Evolutionary conservation across 2,113 vertebrate genomes (phyloP).

Genomic region (Ochotona curzoniae): DNA sequence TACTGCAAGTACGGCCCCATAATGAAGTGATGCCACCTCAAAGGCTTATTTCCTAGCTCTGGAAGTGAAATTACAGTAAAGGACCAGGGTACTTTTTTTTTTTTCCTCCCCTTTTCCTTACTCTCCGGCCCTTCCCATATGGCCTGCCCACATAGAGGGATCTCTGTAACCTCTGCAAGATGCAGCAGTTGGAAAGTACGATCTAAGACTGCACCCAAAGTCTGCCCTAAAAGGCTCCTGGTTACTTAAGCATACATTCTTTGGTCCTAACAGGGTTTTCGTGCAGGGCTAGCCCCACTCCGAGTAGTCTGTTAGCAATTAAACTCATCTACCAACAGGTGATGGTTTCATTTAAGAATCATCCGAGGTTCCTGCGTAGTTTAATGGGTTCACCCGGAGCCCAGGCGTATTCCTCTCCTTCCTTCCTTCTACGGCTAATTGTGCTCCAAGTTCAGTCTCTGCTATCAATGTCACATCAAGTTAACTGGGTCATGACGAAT

Average conservation of each 20-base stretch:
- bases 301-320: background rate
- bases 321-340: slow-evolving; percentile 17
- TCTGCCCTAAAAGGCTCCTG: background rate
- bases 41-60: slow-evolving; percentile 10
- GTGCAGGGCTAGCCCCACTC: background rate
- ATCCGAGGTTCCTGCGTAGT: background rate
- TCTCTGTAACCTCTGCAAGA: slow-evolving; percentile 48
- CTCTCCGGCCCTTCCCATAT: background rate
- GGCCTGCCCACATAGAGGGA: background rate
- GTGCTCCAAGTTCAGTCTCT: background rate
- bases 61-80: slow-evolving; percentile 22
- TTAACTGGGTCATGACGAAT: background rate
- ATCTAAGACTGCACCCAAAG: background rate
- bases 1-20: background rate
- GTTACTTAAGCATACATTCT: background rate
- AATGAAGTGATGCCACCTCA: slow-evolving; percentile 4
- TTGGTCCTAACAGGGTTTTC: background rate
- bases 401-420: background rate
- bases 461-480: background rate
- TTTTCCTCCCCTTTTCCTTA: background rate
- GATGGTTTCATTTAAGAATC: slow-evolving; percentile 43
- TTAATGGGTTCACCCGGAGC: background rate
- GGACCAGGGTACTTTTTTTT: background rate
- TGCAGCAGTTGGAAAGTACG: background rate
- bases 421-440: background rate